Conservation (phyloP, 2,797 vertebrate species). For the Otolemur crassicaudatus region DNA sequence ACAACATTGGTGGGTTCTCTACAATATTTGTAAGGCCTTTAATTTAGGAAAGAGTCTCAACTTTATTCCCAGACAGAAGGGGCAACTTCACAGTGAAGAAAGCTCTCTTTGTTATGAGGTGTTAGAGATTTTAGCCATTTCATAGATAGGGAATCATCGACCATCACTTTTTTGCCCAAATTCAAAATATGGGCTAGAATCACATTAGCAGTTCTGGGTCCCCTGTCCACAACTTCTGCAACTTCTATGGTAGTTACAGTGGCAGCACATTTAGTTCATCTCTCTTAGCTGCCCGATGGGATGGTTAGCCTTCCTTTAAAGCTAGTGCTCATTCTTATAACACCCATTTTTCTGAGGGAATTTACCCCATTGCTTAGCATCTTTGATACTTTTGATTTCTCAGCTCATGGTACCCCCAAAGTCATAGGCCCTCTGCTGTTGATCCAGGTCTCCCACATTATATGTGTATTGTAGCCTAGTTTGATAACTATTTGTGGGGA, state of each 20-base stretch:
- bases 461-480: neutral
- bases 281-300: neutral
- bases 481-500: neutral
- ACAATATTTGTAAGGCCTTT: constrained; percentile 27
- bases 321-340: neutral
- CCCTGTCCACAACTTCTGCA: neutral
- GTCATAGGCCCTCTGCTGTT: neutral
- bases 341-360: neutral
- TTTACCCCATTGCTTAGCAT: neutral
- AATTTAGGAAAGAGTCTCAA: neutral
- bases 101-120: neutral
- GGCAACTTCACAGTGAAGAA: neutral
- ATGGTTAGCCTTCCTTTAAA: constrained; percentile 43
- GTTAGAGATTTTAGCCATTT: neutral
- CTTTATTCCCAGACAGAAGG: neutral
- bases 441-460: neutral
- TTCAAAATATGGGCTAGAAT: constrained; percentile 19
- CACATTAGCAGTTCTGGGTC: neutral
- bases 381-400: constrained; percentile 13
- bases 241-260: neutral
- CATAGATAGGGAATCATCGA: neutral
- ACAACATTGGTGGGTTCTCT: neutral
- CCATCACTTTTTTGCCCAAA: neutral
- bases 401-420: neutral
- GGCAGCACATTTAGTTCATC: neutral